Evolutionary conservation across 2,888 invertebrate genomes (phyloP).

Genomic region (Kuschelorhynchus macadamiae): DNA sequence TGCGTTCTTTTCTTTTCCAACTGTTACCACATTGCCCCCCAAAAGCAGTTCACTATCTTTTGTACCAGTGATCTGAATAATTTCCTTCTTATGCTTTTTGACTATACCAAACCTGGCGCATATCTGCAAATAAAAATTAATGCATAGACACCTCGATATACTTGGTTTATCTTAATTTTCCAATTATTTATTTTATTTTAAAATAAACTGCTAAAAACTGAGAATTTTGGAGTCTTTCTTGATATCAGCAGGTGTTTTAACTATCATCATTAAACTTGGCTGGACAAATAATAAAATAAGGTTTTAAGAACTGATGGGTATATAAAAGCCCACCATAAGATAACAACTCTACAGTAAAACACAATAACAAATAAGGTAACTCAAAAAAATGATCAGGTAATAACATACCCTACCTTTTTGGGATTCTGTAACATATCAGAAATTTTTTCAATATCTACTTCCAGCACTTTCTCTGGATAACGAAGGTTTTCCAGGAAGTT

Average conservation of each 20-base stretch:
- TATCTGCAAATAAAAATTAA: conserved; percentile 14
- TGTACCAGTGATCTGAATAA: conserved; percentile 48
- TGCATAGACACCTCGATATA: not conserved
- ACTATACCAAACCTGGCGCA: conserved; percentile 53
- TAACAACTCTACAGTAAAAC: too few species aligned
- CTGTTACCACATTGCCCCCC: not conserved
- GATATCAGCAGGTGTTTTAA: too few species aligned
- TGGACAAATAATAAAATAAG: too few species aligned
- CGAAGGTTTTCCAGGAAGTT: conserved; percentile 37
- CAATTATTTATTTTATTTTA: too few species aligned
- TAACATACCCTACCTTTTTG: conserved; percentile 4
- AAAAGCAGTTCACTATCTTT: conserved; percentile 26
- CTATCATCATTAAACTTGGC: too few species aligned
- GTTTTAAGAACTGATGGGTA: not conserved
- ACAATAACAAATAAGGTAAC: too few species aligned
- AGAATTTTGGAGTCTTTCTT: too few species aligned
- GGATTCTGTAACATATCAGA: conserved; percentile 47
- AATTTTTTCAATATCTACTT: conserved; percentile 49
- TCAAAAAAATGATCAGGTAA: too few species aligned
- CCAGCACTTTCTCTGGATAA: conserved; percentile 41
- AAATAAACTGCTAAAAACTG: too few species aligned
- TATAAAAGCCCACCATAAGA: too few species aligned
- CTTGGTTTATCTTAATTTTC: too few species aligned
- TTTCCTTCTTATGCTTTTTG: conserved; percentile 53
- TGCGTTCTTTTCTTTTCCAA: conserved; percentile 16